phyloP scores from a whole-genome alignment of 2,797 vertebrate genomes.

The Pipistrellus pygmaeus region DNA sequence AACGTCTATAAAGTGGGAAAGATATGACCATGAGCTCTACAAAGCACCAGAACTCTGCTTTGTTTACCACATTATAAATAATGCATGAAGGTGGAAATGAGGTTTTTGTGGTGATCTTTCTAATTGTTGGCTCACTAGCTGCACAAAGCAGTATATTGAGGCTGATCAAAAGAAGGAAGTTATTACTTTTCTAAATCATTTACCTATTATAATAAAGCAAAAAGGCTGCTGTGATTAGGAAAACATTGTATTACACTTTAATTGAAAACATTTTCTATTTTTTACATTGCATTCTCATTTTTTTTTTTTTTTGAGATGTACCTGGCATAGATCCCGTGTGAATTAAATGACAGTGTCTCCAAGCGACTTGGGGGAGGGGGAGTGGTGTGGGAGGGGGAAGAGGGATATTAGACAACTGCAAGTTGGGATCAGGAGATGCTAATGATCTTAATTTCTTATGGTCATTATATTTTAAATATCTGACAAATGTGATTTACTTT shows the following conservation, averaged over 20 bases:
- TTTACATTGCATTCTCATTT: not conserved
- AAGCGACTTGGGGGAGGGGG: not conserved
- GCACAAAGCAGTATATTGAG: not conserved
- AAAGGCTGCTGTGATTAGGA: not conserved
- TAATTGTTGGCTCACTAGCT: conserved; percentile 1
- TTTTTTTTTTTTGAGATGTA: not conserved
- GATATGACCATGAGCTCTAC: not conserved
- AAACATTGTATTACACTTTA: not conserved
- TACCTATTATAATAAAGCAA: conserved; percentile 31
- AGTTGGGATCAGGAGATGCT: not conserved
- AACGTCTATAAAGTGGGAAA: not conserved
- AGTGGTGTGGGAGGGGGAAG: not conserved
- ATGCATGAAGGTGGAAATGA: not conserved
- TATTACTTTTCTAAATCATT: conserved; percentile 50
- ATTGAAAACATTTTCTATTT: not conserved
- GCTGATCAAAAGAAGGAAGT: conserved; percentile 12
- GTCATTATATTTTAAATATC: conserved; percentile 15
- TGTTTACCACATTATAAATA: not conserved
- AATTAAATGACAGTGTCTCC: not conserved
- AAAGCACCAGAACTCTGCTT: not conserved
- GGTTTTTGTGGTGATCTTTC: conserved; percentile 10
- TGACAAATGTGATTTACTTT: conserved; percentile 34
- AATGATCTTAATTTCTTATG: conserved; percentile 37
- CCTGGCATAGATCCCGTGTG: not conserved
- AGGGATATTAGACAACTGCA: not conserved